These are phyloP conservation scores for Leucoraja erinaceus DNA, from an alignment of 2,113 vertebrate species.

Conservation along the genomic window DNA sequence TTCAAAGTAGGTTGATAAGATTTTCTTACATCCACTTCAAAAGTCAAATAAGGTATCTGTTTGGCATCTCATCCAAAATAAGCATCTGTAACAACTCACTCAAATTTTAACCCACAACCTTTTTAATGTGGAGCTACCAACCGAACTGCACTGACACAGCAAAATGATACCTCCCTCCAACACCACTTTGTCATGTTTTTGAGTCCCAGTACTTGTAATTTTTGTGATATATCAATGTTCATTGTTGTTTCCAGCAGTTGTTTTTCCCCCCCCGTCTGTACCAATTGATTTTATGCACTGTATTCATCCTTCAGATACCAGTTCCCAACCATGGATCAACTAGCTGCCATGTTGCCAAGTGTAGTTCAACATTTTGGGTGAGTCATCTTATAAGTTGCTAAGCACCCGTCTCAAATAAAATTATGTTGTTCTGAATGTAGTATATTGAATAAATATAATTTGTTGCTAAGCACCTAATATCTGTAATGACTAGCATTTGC, in stretches of 20 bases:
- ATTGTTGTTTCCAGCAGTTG: background rate
- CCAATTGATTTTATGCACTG: background rate
- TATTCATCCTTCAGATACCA: slow-evolving; percentile 71
- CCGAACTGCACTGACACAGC: no score
- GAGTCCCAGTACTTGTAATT: background rate
- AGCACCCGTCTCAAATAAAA: background rate
- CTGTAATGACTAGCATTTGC: background rate
- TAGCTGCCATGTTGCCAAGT: slow-evolving; percentile 88
- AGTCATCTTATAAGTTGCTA: slow-evolving; percentile 46
- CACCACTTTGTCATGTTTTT: background rate
- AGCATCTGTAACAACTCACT: no score
- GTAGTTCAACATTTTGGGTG: slow-evolving; percentile 94
- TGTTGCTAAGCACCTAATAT: background rate
- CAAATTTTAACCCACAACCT: no score
- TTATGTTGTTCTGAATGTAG: no score
- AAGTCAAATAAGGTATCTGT: no score
- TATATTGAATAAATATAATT: no score
- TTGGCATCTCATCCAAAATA: no score
- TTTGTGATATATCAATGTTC: background rate
- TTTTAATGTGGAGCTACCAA: no score
- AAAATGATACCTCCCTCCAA: background rate
- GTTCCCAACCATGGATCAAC: slow-evolving; percentile 94
- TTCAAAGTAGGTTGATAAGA: no score
- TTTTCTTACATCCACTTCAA: no score
- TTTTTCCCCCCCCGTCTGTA: background rate